Conservation (phyloP, 2,113 vertebrate genomes). For the Pithys albifrons region DNA sequence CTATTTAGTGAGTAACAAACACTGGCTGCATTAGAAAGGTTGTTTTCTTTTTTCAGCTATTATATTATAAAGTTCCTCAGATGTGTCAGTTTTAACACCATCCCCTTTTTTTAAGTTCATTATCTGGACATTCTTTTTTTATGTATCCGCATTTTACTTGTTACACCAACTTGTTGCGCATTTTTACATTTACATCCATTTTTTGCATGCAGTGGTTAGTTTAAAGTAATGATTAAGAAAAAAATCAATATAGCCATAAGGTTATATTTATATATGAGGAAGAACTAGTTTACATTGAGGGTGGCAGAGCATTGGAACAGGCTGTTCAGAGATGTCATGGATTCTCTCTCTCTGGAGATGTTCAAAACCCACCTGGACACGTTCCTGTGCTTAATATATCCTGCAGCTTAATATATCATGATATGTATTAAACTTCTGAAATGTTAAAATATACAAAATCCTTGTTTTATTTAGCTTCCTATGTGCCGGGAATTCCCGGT, state of each 20-base stretch:
- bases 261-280: background rate
- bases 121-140: background rate
- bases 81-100: background rate
- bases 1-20: background rate
- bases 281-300: background rate
- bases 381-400: background rate
- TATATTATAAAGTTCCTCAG: background rate
- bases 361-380: background rate
- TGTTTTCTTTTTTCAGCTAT: background rate
- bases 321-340: background rate
- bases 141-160: background rate
- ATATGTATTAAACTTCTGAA: background rate
- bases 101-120: background rate
- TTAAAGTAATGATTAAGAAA: background rate
- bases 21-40: background rate
- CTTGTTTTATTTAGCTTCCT: slow-evolving; percentile 84
- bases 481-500: slow-evolving; percentile 90
- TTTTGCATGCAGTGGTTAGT: background rate
- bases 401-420: background rate
- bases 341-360: background rate
- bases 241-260: background rate
- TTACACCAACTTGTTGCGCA: background rate
- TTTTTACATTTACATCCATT: background rate
- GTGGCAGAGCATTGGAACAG: background rate
- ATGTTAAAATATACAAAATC: slow-evolving; percentile 32